Percentiles rank a stretch among this genome's conserved stretches.
Conservation (phyloP, 1,140 invertebrate genomes). For the Belonocnema kinseyi region DNA sequence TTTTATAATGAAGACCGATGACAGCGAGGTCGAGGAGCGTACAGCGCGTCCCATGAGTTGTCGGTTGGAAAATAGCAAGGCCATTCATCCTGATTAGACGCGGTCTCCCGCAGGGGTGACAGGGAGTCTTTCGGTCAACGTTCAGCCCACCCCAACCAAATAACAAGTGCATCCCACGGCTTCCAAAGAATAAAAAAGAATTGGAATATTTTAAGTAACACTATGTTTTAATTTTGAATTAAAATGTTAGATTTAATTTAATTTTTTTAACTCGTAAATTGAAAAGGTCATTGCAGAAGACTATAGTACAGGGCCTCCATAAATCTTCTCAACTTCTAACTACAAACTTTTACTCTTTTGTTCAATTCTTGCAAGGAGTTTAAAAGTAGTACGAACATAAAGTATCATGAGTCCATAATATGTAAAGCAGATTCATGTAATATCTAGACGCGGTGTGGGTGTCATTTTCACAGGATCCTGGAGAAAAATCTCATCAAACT, state of each 20-base stretch:
- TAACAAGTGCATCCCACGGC: constrained; percentile 36
- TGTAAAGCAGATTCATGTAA: constrained; percentile 22
- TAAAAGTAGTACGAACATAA: constrained; percentile 15
- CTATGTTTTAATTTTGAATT: no score
- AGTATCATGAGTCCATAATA: constrained; percentile 25
- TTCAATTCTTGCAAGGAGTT: constrained; percentile 4
- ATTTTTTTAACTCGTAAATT: no score
- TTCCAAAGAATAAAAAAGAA: background rate
- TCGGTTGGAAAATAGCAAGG: constrained; percentile 60
- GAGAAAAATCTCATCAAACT: constrained; percentile 27
- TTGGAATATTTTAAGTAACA: background rate
- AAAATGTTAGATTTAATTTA: no score
- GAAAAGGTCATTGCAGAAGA: no score
- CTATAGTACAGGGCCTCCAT: background rate
- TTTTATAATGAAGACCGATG: constrained; percentile 70
- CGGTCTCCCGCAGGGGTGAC: constrained; percentile 60
- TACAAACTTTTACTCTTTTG: constrained; percentile 3
- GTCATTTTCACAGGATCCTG: constrained; percentile 16
- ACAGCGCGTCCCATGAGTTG: constrained; percentile 49
- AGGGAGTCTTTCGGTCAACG: constrained; percentile 39
- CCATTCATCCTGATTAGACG: constrained; percentile 69
- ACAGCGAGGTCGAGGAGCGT: constrained; percentile 45
- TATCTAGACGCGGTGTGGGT: constrained; percentile 14
- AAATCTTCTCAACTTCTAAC: background rate
- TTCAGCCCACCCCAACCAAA: constrained; percentile 35